These are phyloP conservation scores for Lophotis ruficrista DNA, from an alignment of 2,113 vertebrate species.

Conservation along the genomic window DNA sequence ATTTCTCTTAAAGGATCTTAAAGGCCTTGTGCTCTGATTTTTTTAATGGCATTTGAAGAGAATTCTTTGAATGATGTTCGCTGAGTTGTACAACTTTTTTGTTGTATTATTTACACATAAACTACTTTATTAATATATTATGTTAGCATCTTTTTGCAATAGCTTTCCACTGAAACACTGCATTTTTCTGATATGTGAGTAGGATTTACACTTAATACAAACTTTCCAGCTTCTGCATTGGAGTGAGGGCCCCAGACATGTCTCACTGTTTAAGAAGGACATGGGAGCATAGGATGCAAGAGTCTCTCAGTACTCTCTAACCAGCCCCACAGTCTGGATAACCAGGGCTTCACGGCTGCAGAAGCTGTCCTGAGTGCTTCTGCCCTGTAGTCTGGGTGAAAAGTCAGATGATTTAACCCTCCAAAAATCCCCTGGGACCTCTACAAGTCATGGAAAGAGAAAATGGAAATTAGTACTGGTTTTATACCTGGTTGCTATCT, in stretches of 20 bases:
- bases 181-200: background rate
- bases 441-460: background rate
- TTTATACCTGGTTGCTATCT: background rate
- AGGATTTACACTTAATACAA: background rate
- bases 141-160: background rate
- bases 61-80: background rate
- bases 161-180: background rate
- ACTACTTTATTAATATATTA: background rate
- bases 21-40: background rate
- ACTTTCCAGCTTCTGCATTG: background rate
- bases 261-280: background rate
- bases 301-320: background rate
- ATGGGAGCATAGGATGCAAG: background rate
- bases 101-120: background rate
- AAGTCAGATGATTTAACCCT: background rate
- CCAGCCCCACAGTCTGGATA: background rate
- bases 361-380: background rate
- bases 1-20: background rate
- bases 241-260: background rate
- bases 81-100: background rate
- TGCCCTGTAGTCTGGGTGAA: background rate
- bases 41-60: background rate
- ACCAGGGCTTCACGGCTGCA: background rate
- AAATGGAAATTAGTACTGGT: background rate
- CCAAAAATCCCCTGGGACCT: background rate